Evolutionary conservation across 2,797 vertebrate genomes (phyloP).

Genomic region (Schizopygopsis pylzovi): DNA sequence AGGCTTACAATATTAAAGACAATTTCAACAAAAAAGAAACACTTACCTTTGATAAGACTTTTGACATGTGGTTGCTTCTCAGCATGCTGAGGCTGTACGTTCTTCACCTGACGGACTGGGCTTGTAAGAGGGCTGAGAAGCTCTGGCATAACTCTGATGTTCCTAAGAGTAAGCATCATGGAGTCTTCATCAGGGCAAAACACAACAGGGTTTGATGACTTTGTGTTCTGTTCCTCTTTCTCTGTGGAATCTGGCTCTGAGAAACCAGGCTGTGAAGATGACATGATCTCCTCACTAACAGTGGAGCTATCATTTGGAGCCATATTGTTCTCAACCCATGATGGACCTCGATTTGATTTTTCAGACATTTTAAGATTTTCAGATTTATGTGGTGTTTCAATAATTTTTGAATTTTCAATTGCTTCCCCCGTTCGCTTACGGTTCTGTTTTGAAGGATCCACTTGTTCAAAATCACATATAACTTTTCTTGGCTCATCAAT

Average conservation of each 20-base stretch:
- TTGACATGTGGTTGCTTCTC: slow-evolving; percentile 82
- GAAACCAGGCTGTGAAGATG: slow-evolving; percentile 53
- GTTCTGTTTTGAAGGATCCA: slow-evolving; percentile 38
- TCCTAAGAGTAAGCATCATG: slow-evolving; percentile 89
- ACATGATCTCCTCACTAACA: slow-evolving; percentile 60
- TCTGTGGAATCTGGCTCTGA: slow-evolving; percentile 70
- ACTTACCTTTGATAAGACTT: slow-evolving; percentile 86
- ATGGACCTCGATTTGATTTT: slow-evolving; percentile 49
- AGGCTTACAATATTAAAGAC: background rate
- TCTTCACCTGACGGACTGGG: slow-evolving; percentile 82
- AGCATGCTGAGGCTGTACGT: slow-evolving; percentile 73
- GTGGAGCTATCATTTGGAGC: slow-evolving; percentile 69
- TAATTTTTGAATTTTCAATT: background rate
- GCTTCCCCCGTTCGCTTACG: background rate
- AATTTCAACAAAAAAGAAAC: slow-evolving; percentile 36
- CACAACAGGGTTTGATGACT: slow-evolving; percentile 65
- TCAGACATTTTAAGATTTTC: slow-evolving; percentile 2
- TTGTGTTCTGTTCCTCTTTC: slow-evolving; percentile 52
- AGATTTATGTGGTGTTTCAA: background rate
- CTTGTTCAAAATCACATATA: slow-evolving; percentile 64
- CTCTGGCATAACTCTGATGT: slow-evolving; percentile 87
- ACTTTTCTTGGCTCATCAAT: slow-evolving; percentile 68
- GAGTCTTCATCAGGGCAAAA: slow-evolving; percentile 88
- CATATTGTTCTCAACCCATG: slow-evolving; percentile 44
- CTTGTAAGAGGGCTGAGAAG: slow-evolving; percentile 94